phyloP scores from a whole-genome alignment of 2,113 vertebrate species.

The Rattus rattus region DNA sequence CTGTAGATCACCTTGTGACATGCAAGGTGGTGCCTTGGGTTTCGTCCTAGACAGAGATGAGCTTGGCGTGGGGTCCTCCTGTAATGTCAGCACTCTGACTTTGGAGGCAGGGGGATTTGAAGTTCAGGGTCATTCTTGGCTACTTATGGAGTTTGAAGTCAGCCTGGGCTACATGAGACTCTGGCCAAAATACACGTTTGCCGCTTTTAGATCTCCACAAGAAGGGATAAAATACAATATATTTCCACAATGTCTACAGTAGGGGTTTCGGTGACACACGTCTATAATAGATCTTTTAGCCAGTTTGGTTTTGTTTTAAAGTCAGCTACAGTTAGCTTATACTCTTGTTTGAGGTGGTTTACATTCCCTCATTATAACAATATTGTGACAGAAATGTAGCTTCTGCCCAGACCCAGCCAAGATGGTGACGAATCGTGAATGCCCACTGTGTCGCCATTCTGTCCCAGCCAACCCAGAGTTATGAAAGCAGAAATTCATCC shows the following conservation, averaged over 20 bases:
- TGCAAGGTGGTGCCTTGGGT: not conserved
- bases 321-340: not conserved
- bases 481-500: not conserved
- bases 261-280: not conserved
- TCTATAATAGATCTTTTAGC: not conserved
- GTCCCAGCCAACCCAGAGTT: not conserved
- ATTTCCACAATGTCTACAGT: not conserved
- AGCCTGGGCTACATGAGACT: not conserved
- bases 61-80: too few relatives aligned
- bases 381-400: not conserved
- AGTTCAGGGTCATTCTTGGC: not conserved
- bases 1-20: not conserved
- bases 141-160: not conserved
- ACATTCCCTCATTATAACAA: not conserved
- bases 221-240: not conserved
- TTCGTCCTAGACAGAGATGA: too few relatives aligned
- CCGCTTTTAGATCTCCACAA: constrained; percentile 7
- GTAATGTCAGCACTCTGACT: not conserved
- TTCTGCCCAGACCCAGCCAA: not conserved
- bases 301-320: not conserved
- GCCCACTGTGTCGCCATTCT: not conserved
- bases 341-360: not conserved
- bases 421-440: not conserved
- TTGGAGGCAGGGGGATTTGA: not conserved
- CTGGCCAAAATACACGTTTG: not conserved